A percentile compares a stretch with the other conserved stretches of the same genome.
These are phyloP conservation scores for Willisornis vidua DNA, from an alignment of 2,113 vertebrate genomes.

Conservation along the genomic window DNA sequence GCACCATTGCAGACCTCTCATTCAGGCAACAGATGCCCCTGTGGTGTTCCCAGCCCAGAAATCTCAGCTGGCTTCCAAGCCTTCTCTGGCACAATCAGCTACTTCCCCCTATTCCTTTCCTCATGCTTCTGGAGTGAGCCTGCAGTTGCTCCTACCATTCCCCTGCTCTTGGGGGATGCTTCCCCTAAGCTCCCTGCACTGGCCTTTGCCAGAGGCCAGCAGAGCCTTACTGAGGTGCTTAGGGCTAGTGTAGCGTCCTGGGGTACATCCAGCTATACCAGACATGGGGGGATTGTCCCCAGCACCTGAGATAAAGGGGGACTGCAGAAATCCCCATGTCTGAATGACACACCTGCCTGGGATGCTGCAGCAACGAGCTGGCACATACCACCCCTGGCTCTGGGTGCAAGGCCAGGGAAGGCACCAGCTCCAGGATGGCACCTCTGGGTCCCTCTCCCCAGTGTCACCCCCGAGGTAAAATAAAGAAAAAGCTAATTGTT, in stretches of 20 bases:
- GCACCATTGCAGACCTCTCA: neutral
- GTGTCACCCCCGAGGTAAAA: constrained; percentile 68
- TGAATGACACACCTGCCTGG: neutral
- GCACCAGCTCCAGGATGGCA: neutral
- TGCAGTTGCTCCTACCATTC: neutral
- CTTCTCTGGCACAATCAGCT: neutral
- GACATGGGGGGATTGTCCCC: neutral
- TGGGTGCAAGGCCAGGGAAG: neutral
- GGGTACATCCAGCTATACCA: neutral
- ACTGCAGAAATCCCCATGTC: neutral
- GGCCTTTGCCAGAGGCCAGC: neutral
- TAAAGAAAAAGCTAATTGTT: constrained; percentile 75
- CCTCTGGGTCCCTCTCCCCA: constrained; percentile 27
- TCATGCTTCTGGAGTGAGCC: neutral
- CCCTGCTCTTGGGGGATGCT: neutral
- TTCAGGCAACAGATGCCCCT: neutral
- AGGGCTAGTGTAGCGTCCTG: neutral
- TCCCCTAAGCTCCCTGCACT: neutral
- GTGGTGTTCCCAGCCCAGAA: neutral
- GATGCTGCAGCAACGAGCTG: neutral
- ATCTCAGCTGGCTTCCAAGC: neutral
- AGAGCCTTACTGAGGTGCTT: neutral
- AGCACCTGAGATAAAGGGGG: neutral
- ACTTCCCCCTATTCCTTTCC: neutral
- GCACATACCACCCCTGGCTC: neutral